Conservation (phyloP, 2,113 vertebrate genomes). For the Sceloporus undulatus region DNA sequence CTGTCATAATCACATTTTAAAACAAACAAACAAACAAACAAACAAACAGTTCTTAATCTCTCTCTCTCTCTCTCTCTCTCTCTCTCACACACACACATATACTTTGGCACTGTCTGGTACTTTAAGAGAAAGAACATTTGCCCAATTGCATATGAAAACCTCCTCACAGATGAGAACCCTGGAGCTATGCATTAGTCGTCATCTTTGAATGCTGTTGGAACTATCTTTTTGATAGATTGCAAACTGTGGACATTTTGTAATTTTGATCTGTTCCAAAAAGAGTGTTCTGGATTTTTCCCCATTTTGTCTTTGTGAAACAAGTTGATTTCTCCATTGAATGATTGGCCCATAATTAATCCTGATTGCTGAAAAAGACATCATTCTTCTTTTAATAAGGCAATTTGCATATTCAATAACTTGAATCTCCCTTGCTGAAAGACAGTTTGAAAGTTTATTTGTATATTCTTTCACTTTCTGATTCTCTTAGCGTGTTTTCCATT, state of each 20-base stretch:
- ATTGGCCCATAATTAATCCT: constrained; percentile 70
- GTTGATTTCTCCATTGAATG: constrained; percentile 70
- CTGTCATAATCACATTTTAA: too few species aligned
- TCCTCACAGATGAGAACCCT: background rate
- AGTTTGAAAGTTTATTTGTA: constrained; percentile 76
- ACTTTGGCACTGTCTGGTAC: too few species aligned
- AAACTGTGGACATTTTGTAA: constrained; percentile 41
- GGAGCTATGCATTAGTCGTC: background rate
- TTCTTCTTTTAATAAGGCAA: constrained; percentile 76
- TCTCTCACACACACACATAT: too few species aligned
- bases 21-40: too few species aligned
- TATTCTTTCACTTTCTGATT: constrained; percentile 64
- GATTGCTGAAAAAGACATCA: constrained; percentile 73
- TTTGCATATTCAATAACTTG: constrained; percentile 74
- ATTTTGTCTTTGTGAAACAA: constrained; percentile 52
- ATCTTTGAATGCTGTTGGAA: background rate
- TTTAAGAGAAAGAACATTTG: background rate
- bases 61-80: too few species aligned
- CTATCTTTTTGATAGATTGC: constrained; percentile 16
- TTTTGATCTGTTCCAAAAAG: constrained; percentile 62
- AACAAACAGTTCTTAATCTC: too few species aligned
- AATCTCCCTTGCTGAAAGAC: constrained; percentile 65
- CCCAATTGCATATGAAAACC: background rate
- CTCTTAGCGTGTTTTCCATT: constrained; percentile 57
- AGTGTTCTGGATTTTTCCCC: constrained; percentile 37